Evolutionary conservation across 2,888 invertebrate species (phyloP).

Genomic region (Platycheirus albimanus): DNA sequence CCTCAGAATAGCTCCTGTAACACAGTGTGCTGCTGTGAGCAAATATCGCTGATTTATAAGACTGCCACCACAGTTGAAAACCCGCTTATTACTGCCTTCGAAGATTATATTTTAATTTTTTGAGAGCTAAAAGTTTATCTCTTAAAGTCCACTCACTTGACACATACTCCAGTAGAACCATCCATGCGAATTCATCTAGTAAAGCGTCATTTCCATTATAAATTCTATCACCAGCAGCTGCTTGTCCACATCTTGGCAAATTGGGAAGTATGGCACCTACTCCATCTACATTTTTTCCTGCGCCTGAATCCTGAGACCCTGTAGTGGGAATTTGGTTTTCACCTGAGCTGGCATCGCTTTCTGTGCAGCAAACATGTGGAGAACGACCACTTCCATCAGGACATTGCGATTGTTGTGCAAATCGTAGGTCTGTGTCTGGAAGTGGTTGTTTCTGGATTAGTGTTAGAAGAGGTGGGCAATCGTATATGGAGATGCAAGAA

Average conservation of each 20-base stretch:
- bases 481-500: conserved; percentile 79
- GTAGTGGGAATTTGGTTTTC: conserved; percentile 14
- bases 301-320: too few species aligned
- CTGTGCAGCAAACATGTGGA: conserved; percentile 80
- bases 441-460: conserved; percentile 75
- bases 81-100: conserved; percentile 75
- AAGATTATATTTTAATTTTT: neutral
- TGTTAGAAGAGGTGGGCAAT: conserved; percentile 78
- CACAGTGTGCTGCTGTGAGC: conserved; percentile 86
- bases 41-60: conserved; percentile 86
- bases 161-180: conserved; percentile 85
- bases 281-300: too few species aligned
- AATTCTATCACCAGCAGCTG: conserved; percentile 83
- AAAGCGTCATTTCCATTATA: conserved; percentile 86
- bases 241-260: conserved; percentile 79
- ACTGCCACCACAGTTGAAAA: conserved; percentile 87
- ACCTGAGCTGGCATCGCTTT: conserved; percentile 75
- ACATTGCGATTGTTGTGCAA: conserved; percentile 79
- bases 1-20: conserved; percentile 83
- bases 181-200: conserved; percentile 88
- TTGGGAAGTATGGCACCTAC: conserved; percentile 77
- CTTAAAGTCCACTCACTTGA: conserved; percentile 84
- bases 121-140: neutral
- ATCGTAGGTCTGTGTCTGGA: conserved; percentile 74
- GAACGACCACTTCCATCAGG: conserved; percentile 76